Conservation (phyloP, 2,888 invertebrate genomes). For the Meteorus cinctellus region DNA sequence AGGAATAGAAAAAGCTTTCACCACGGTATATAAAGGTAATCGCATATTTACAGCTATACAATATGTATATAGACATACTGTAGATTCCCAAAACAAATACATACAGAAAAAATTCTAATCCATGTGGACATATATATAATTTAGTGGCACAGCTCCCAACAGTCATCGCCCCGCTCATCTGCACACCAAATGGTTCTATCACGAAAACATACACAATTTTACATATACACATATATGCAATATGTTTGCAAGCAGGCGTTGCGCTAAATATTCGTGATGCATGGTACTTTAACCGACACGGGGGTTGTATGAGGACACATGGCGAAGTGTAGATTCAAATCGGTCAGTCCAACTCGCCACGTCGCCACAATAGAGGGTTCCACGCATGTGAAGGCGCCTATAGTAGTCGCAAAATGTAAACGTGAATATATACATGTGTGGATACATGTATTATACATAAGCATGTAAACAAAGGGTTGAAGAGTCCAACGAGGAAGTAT, state of each 20-base stretch:
- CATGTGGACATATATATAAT: too few relatives aligned
- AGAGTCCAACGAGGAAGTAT: neutral
- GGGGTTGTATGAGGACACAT: slow-evolving; percentile 48
- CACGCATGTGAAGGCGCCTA: neutral
- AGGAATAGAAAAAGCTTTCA: too few relatives aligned
- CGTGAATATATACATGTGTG: slow-evolving; percentile 7
- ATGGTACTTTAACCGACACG: slow-evolving; percentile 50
- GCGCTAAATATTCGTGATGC: slow-evolving; percentile 53
- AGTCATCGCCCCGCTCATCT: too few relatives aligned
- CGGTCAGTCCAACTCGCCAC: slow-evolving; percentile 48
- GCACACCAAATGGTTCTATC: neutral
- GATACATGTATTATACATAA: neutral
- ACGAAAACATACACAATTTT: neutral
- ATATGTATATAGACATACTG: too few relatives aligned
- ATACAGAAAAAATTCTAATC: too few relatives aligned
- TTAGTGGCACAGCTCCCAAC: too few relatives aligned
- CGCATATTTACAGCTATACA: too few relatives aligned
- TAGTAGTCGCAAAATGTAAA: too few relatives aligned
- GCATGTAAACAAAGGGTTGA: neutral
- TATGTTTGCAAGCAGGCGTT: slow-evolving; percentile 23
- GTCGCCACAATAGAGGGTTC: slow-evolving; percentile 42
- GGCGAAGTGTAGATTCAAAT: slow-evolving; percentile 57
- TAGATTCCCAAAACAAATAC: too few relatives aligned
- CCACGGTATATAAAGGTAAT: too few relatives aligned
- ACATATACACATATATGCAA: neutral